phyloP scores from a whole-genome alignment of 1,140 invertebrate species.

The Drosophila leontia region DNA sequence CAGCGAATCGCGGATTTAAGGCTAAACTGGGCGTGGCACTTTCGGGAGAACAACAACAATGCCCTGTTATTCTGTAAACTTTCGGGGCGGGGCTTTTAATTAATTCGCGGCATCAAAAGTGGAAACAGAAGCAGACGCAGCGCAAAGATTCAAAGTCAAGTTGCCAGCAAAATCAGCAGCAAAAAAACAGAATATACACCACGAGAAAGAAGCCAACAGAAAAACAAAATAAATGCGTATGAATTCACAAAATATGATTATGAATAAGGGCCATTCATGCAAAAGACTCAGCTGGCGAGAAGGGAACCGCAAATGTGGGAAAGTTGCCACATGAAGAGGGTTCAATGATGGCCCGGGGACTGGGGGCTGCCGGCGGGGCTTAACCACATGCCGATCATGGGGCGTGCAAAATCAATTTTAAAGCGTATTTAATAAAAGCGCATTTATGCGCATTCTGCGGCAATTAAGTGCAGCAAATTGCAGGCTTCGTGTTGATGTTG shows the following conservation, averaged over 20 bases:
- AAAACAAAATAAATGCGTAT: constrained; percentile 37
- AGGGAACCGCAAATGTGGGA: constrained; percentile 61
- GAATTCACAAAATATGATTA: constrained; percentile 63
- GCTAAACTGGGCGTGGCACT: constrained; percentile 38
- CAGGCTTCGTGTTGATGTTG: constrained; percentile 9
- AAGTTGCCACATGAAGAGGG: constrained; percentile 44
- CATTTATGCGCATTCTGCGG: constrained; percentile 72
- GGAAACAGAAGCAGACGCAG: constrained; percentile 34
- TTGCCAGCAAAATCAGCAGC: constrained; percentile 46
- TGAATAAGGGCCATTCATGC: constrained; percentile 79
- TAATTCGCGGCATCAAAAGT: constrained; percentile 62
- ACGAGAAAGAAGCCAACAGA: constrained; percentile 1
- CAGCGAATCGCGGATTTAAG: constrained; percentile 45
- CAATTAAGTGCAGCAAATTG: constrained; percentile 69
- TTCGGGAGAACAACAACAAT: constrained; percentile 52
- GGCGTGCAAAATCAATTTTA: constrained; percentile 73
- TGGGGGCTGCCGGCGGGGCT: constrained; percentile 20
- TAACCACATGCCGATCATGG: constrained; percentile 66
- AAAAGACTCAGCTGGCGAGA: constrained; percentile 41
- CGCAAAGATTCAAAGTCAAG: constrained; percentile 70
- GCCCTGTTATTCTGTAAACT: constrained; percentile 61
- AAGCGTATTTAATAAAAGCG: constrained; percentile 78
- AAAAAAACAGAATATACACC: constrained; percentile 17
- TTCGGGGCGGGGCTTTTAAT: constrained; percentile 66
- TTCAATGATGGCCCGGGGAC: constrained; percentile 9